A percentile compares a stretch with the other conserved stretches of the same genome.
These are phyloP conservation scores for Melieria omissa DNA, from an alignment of 2,888 invertebrate species.

Conservation along the genomic window DNA sequence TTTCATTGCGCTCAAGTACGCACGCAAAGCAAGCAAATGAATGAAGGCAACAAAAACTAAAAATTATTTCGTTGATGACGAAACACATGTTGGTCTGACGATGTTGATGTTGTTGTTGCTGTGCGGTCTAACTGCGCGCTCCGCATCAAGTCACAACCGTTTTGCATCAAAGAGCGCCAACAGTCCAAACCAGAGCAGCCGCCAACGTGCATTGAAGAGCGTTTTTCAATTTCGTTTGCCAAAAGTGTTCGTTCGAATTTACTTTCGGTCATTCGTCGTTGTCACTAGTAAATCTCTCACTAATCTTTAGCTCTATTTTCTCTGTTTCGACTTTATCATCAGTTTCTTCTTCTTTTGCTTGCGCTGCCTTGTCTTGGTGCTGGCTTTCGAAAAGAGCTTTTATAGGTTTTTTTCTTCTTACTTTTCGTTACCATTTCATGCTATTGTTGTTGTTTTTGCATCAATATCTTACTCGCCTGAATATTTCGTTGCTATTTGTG, in stretches of 20 bases:
- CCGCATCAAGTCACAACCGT: too few species aligned
- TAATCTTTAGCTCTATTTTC: not conserved
- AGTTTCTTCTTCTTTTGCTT: not conserved
- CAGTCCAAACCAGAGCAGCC: not conserved
- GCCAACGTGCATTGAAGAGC: too few species aligned
- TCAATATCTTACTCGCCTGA: not conserved
- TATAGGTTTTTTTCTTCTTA: too few species aligned
- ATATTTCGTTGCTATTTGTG: not conserved
- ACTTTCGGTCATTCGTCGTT: too few species aligned
- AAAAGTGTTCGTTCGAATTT: too few species aligned
- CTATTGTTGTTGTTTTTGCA: not conserved
- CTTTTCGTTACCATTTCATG: not conserved
- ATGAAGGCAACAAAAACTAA: not conserved
- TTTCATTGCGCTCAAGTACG: not conserved
- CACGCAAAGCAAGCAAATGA: not conserved
- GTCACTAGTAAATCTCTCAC: too few species aligned
- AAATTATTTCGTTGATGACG: constrained; percentile 51
- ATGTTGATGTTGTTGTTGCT: not conserved
- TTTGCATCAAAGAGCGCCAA: not conserved
- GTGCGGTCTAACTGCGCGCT: too few species aligned
- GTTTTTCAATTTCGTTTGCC: too few species aligned
- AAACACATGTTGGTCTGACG: constrained; percentile 53
- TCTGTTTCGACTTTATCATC: not conserved
- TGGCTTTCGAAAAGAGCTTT: too few species aligned
- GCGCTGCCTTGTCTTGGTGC: too few species aligned